phyloP scores from a whole-genome alignment of 2,797 vertebrate genomes.

The Luscinia megarhynchos region DNA sequence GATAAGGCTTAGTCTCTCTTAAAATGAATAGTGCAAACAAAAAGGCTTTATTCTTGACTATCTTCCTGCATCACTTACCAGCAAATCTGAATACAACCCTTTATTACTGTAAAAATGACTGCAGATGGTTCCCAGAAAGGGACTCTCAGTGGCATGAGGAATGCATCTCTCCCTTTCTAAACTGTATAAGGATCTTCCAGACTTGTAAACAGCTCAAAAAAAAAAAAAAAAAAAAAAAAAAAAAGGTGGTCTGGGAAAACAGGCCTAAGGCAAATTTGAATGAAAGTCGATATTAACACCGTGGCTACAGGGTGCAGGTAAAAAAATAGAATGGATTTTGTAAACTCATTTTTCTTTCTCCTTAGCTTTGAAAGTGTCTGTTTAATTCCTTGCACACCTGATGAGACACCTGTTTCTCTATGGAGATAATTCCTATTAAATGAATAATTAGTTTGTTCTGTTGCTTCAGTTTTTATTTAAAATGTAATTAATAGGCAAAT shows the following conservation, averaged over 20 bases:
- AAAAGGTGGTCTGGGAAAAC: background rate
- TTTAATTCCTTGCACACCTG: background rate
- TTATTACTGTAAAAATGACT: background rate
- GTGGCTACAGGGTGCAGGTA: background rate
- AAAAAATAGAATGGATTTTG: background rate
- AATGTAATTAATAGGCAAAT: background rate
- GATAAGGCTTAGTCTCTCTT: background rate
- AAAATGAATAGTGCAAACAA: background rate
- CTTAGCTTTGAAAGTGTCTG: background rate
- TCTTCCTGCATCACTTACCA: background rate
- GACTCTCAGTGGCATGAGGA: background rate
- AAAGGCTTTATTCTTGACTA: background rate
- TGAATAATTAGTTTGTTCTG: background rate
- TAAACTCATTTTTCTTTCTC: background rate
- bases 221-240: too few species aligned
- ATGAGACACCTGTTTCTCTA: background rate
- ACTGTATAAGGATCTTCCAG: background rate
- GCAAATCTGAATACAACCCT: background rate
- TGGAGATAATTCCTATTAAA: background rate
- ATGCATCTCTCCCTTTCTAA: background rate
- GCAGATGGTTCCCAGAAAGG: background rate
- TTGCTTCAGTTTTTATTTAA: background rate
- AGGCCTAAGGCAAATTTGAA: background rate
- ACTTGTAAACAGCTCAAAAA: background rate
- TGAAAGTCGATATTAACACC: background rate